Evolutionary conservation across 2,888 invertebrate species (phyloP).

Genomic region (Noctua janthina): DNA sequence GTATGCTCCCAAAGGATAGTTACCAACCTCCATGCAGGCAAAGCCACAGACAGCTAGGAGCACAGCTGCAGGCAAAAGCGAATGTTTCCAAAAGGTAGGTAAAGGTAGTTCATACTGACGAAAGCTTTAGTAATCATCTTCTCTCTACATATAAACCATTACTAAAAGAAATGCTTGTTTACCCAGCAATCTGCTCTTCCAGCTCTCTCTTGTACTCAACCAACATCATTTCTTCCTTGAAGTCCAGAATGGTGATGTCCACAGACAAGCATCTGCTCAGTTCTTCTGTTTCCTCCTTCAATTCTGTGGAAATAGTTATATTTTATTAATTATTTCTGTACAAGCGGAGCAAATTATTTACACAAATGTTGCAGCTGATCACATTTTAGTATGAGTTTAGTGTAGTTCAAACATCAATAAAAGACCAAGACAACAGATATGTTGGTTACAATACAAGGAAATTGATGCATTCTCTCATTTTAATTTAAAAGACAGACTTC

Average conservation of each 20-base stretch:
- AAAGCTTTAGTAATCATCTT: background rate
- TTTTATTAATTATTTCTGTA: background rate
- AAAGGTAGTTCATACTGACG: background rate
- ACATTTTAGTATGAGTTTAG: background rate
- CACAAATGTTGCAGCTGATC: background rate
- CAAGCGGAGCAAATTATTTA: background rate
- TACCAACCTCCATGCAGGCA: background rate
- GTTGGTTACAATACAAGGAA: background rate
- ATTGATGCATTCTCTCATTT: background rate
- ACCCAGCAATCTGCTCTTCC: conserved; percentile 86
- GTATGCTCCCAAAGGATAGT: background rate
- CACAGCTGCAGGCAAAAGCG: background rate
- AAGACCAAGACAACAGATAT: background rate
- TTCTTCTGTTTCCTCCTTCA: conserved; percentile 86
- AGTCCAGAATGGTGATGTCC: conserved; percentile 83
- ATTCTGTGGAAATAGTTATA: conserved; percentile 68
- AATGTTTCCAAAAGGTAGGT: background rate
- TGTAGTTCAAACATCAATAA: background rate
- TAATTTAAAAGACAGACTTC: background rate
- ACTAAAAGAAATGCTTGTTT: conserved; percentile 47
- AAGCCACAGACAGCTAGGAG: background rate
- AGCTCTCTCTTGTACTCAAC: conserved; percentile 85
- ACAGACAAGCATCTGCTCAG: conserved; percentile 85
- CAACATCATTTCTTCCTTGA: conserved; percentile 87
- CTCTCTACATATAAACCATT: background rate